phyloP scores from a whole-genome alignment of 92 coral and sea anemone species.

The Phymanthus crucifer region DNA sequence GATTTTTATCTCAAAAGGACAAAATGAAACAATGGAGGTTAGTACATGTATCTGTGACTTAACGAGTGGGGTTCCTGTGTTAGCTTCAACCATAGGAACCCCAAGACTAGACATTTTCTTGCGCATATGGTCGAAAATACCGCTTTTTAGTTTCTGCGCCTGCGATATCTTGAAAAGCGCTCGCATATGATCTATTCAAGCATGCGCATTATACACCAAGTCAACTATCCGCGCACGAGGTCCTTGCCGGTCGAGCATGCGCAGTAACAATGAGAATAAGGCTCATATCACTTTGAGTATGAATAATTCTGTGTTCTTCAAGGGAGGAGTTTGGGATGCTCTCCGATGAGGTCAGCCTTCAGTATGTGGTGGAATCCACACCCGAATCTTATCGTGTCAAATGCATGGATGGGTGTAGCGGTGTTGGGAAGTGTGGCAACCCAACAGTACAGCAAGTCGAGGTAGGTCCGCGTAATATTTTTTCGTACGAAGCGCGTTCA shows the following conservation, averaged over 20 bases:
- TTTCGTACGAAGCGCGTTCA: no score
- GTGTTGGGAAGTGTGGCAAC: slow-evolving; percentile 71
- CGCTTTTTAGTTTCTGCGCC: background rate
- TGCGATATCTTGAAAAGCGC: no score
- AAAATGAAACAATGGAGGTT: slow-evolving; percentile 67
- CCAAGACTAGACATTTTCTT: background rate
- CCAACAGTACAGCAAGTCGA: slow-evolving; percentile 70
- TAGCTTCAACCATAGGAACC: background rate
- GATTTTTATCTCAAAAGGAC: slow-evolving; percentile 48
- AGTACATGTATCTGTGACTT: slow-evolving; percentile 5
- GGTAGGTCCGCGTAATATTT: slow-evolving; percentile 19
- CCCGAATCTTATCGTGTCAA: slow-evolving; percentile 62
- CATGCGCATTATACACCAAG: no score
- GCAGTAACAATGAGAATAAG: no score
- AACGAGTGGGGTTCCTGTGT: background rate
- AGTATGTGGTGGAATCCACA: slow-evolving; percentile 59
- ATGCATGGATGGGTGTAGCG: slow-evolving; percentile 66
- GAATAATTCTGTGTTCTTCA: background rate
- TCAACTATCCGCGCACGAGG: no score
- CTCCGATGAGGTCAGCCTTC: slow-evolving; percentile 58
- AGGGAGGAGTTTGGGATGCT: slow-evolving; percentile 55
- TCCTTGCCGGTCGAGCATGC: no score
- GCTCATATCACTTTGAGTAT: no score
- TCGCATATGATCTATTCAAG: no score
- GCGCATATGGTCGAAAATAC: no score